Evolutionary conservation across 1,140 invertebrate genomes (phyloP), one percentile per base, ranked within the genome.

Genomic region (Bacillus rossius): DNA sequence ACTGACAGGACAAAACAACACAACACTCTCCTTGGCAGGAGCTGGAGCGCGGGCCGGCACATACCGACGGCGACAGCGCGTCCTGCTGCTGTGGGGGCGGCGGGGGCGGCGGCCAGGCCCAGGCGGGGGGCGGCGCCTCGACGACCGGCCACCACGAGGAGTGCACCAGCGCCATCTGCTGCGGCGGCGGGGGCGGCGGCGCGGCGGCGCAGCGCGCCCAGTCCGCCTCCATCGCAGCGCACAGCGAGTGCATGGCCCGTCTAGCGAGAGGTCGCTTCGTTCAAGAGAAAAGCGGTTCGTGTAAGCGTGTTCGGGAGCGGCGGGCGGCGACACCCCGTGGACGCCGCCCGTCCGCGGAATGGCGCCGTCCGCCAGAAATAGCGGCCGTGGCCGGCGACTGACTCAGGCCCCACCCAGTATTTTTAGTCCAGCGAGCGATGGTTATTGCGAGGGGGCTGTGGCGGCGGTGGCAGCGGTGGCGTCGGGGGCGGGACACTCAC

Each of bases 341-440:
- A 34, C 29, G 29, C 29, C 29, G 4, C 5, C 29, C 14, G 34
- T 40, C 40, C 45, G 16, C 53, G 56, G 19, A 34, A 19, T 14
- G 52, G 23, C 19, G 20, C 52, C 13, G 10, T 29, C 77, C 47
- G 55, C 59, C 52, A 66, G 13, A 67, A 69, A 17, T 69, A 61
- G 60, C 67, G 65, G 53, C 64, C 64, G 58, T 69, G 69, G 53
- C 68, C 69, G 51, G 65, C 63, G 17, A 63, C 55, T 20, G 71
- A 71, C 19, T 62, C n/a, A 8, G 69, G 69, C 14, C 1, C 69
- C 70, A 42, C 61, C 56, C 26, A 61, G 58, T 56, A 68, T 63
- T 8, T 64, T 34, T 34, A 34, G 29, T 10, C n/a, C n/a, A n/a
- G n/a, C n/a, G n/a, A 10, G 29, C 29, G 29, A 34, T 34, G 29